Conservation (phyloP, 2,797 vertebrate species). For the Pseudochirops cupreus region DNA sequence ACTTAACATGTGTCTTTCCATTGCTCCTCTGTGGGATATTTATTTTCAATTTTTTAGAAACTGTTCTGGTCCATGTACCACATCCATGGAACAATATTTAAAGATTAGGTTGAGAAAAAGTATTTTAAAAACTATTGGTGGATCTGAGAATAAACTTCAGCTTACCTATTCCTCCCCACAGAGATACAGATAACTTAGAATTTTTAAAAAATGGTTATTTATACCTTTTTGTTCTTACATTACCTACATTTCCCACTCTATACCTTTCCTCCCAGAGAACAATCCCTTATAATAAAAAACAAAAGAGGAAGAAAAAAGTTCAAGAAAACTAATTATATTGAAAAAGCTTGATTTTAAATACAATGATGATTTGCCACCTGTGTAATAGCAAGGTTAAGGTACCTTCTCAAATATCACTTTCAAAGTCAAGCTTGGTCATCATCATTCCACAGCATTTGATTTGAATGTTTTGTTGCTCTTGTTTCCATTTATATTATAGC, state of each 20-base stretch:
- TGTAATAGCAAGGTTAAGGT: background rate
- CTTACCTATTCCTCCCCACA: background rate
- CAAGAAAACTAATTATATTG: background rate
- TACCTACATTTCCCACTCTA: background rate
- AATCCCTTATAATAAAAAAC: background rate
- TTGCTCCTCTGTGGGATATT: background rate
- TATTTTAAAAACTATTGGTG: slow-evolving; percentile 3
- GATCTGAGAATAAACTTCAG: background rate
- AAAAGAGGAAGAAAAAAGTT: background rate
- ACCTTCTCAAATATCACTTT: background rate
- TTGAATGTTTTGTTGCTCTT: background rate
- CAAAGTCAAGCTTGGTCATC: background rate
- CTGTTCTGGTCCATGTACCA: background rate
- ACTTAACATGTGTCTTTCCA: background rate
- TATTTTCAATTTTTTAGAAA: background rate
- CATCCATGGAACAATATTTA: background rate
- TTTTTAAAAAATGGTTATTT: background rate
- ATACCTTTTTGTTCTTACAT: background rate
- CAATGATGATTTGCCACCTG: background rate
- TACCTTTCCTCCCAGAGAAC: background rate
- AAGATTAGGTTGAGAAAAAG: background rate
- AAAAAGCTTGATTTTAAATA: background rate
- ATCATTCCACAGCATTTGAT: background rate
- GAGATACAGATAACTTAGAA: slow-evolving; percentile 2
- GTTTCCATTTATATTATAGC: background rate